A percentile compares a stretch with the other conserved stretches of the same genome.
These are phyloP conservation scores for Chymomyza caudatula DNA, from an alignment of 2,888 invertebrate genomes.

Conservation along the genomic window DNA sequence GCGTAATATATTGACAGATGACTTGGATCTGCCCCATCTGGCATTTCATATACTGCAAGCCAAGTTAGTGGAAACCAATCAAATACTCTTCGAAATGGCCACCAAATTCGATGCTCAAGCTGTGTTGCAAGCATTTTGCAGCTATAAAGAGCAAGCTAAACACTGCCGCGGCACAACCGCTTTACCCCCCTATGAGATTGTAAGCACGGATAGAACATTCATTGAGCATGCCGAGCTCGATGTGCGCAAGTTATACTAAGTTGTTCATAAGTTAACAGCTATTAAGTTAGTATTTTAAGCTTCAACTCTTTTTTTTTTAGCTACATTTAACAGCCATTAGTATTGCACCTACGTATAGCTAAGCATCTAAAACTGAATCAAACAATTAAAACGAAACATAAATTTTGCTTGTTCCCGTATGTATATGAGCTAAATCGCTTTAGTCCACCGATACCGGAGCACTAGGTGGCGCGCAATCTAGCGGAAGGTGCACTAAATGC, in stretches of 20 bases:
- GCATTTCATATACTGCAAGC: not conserved
- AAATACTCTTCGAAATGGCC: constrained; percentile 25
- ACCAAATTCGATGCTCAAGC: not conserved
- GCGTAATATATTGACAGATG: constrained; percentile 5
- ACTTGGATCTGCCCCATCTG: not conserved
- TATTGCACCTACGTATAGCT: not conserved
- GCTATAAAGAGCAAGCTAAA: not conserved
- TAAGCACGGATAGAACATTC: not conserved
- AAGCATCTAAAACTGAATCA: constrained; percentile 10
- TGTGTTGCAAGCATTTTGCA: constrained; percentile 14
- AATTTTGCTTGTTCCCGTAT: constrained; percentile 25
- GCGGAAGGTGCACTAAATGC: constrained; percentile 46
- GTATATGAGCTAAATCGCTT: constrained; percentile 38
- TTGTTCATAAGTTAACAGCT: not conserved
- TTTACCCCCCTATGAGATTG: constrained; percentile 12
- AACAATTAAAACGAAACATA: constrained; percentile 41
- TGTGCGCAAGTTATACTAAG: not conserved
- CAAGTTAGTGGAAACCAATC: not conserved
- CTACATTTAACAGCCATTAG: not conserved
- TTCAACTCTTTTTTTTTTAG: too few relatives aligned
- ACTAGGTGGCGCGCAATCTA: not conserved
- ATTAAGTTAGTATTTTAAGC: not conserved
- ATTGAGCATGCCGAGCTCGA: not conserved
- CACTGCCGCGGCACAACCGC: not conserved
- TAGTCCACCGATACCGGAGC: not conserved